Percentiles rank a stretch among this genome's conserved stretches.
phyloP scores from a whole-genome alignment of 2,113 vertebrate genomes.

The Erpornis zantholeuca region DNA sequence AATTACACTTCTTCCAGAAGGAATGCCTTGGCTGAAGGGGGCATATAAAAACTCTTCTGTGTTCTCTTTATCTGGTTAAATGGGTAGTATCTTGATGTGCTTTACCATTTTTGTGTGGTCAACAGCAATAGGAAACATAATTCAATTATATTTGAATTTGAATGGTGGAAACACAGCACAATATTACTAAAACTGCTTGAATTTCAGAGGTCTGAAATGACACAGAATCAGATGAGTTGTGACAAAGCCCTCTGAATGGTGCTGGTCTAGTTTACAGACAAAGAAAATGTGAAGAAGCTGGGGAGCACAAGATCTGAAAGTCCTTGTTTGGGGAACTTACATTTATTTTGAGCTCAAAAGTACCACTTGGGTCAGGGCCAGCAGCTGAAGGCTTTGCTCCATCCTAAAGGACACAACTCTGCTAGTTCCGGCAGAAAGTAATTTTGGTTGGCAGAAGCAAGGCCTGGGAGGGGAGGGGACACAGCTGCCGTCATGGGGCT shows the following conservation, averaged over 20 bases:
- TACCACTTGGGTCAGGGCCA: background rate
- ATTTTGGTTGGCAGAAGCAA: background rate
- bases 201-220: background rate
- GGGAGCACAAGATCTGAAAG: background rate
- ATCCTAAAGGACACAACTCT: background rate
- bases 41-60: background rate
- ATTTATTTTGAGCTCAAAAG: background rate
- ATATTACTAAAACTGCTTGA: background rate
- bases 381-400: background rate
- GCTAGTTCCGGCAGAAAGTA: background rate
- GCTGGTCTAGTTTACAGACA: background rate
- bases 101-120: background rate
- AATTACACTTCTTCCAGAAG: background rate
- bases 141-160: background rate
- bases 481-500: background rate
- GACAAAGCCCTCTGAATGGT: background rate
- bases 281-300: background rate
- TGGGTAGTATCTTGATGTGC: background rate
- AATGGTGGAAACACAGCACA: background rate
- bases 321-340: background rate
- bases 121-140: background rate
- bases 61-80: background rate
- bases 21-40: background rate
- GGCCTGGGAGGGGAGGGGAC: background rate
- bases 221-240: background rate